Evolutionary conservation across 2,113 vertebrate species (phyloP).

Genomic region (Oreochromis spilurus): DNA sequence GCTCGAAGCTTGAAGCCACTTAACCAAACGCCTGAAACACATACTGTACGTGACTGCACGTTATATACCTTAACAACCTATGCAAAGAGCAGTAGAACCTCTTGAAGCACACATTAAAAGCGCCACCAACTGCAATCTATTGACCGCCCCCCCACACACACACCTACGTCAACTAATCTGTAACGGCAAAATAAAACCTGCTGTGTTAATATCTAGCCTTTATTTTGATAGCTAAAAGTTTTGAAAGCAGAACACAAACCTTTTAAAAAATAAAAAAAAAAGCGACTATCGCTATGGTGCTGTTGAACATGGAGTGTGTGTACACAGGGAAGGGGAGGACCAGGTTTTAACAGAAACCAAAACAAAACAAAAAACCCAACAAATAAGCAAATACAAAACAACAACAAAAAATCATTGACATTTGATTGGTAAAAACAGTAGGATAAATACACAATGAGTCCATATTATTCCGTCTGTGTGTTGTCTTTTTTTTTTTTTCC

Average conservation of each 20-base stretch:
- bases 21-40: constrained; percentile 64
- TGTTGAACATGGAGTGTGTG: constrained; percentile 56
- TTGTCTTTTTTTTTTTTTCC: neutral
- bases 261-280: constrained; percentile 38
- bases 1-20: constrained; percentile 49
- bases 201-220: constrained; percentile 69
- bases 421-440: constrained; percentile 79
- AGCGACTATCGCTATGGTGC: constrained; percentile 63
- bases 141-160: constrained; percentile 8
- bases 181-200: constrained; percentile 29
- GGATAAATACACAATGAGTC: constrained; percentile 80
- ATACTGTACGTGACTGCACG: constrained; percentile 57
- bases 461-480: constrained; percentile 55
- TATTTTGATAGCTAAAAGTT: constrained; percentile 68
- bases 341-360: constrained; percentile 54
- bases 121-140: constrained; percentile 56
- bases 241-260: constrained; percentile 54
- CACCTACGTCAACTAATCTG: constrained; percentile 52
- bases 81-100: constrained; percentile 36
- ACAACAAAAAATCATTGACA: constrained; percentile 51
- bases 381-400: constrained; percentile 58
- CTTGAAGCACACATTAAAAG: constrained; percentile 57
- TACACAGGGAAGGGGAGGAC: constrained; percentile 61
- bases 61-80: constrained; percentile 55
- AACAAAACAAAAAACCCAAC: constrained; percentile 1